These are phyloP conservation scores for Lasioglossum oenotherae DNA, from an alignment of 2,888 invertebrate genomes.

Conservation along the genomic window DNA sequence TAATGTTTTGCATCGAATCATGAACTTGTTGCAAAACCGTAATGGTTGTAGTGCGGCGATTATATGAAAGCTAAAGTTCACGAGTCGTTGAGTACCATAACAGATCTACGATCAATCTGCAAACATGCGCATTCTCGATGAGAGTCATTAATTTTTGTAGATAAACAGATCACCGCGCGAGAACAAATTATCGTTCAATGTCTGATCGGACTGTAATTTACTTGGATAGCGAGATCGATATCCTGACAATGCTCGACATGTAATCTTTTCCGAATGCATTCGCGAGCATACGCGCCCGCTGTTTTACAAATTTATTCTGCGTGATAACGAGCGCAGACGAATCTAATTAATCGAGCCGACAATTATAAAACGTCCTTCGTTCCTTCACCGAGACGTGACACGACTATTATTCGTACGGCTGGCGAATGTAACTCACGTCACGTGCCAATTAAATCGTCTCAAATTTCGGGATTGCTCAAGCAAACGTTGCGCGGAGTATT, in stretches of 20 bases:
- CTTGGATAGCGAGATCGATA: not conserved
- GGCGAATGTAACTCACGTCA: constrained; percentile 36
- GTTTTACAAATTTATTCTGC: not conserved
- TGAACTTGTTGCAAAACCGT: not conserved
- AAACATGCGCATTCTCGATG: not conserved
- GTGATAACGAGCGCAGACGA: not conserved
- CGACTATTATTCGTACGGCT: constrained; percentile 20
- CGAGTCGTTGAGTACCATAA: not conserved
- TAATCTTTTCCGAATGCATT: not conserved
- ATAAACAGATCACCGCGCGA: not conserved
- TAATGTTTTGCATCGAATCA: not conserved
- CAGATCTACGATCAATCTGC: not conserved
- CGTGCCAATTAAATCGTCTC: constrained; percentile 57
- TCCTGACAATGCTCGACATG: not conserved
- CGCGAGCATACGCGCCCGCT: not conserved
- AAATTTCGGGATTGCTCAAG: constrained; percentile 54
- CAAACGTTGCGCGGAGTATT: constrained; percentile 31
- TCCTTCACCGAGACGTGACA: constrained; percentile 31
- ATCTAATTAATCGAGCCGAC: constrained; percentile 34
- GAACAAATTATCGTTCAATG: not conserved
- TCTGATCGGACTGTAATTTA: not conserved
- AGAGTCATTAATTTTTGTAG: not conserved
- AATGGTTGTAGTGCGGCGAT: not conserved
- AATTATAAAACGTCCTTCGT: constrained; percentile 47
- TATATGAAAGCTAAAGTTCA: not conserved